Percentiles rank a stretch among this genome's conserved stretches.
phyloP scores from a whole-genome alignment of 2,797 vertebrate species.

The Onychomys arenicola region DNA sequence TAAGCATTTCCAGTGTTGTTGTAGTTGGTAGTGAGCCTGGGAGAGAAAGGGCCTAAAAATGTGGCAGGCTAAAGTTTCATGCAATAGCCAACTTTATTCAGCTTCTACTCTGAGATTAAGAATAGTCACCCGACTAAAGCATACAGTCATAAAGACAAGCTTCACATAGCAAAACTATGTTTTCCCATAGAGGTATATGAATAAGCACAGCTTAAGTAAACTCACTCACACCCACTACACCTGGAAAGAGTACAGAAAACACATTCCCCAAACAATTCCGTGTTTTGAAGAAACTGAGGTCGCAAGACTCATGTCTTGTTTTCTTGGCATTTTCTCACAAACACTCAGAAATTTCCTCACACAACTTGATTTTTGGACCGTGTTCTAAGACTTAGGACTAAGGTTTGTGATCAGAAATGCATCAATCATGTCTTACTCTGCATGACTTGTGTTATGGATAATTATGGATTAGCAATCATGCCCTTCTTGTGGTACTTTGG shows the following conservation, averaged over 20 bases:
- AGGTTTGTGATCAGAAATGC: not conserved
- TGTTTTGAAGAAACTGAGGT: not conserved
- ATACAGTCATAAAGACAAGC: too few relatives aligned
- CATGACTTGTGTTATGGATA: conserved; percentile 77
- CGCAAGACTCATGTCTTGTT: not conserved
- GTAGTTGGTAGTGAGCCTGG: too few relatives aligned
- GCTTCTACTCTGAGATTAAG: not conserved
- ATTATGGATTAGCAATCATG: conserved; percentile 82
- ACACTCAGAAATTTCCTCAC: not conserved
- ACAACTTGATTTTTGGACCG: not conserved
- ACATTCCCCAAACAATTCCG: not conserved
- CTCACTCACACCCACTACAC: not conserved
- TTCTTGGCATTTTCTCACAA: not conserved
- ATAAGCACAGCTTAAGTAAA: not conserved
- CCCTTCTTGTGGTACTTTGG: conserved; percentile 86
- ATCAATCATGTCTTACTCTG: conserved; percentile 56
- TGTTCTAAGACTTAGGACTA: not conserved
- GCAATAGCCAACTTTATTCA: not conserved
- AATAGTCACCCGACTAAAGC: not conserved
- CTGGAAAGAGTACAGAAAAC: not conserved
- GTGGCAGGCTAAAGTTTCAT: not conserved
- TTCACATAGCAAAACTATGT: not conserved
- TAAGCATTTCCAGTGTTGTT: not conserved
- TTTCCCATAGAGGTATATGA: not conserved
- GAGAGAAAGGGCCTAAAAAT: not conserved